A percentile compares a stretch with the other conserved stretches of the same genome.
phyloP scores from a whole-genome alignment of 2,888 invertebrate genomes.

The Pilophorus perplexus region DNA sequence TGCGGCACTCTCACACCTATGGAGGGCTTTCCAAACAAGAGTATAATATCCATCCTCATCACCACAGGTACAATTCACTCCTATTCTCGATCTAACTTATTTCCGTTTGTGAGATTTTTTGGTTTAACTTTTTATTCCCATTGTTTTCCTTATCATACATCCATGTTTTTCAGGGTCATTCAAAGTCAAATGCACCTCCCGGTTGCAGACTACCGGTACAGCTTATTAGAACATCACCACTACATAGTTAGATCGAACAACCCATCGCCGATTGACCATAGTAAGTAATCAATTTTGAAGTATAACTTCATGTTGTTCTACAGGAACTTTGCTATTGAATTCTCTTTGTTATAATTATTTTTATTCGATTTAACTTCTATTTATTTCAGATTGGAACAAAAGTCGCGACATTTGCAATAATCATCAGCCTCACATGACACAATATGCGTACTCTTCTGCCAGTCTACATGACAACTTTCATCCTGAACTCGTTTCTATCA shows the following conservation, averaged over 20 bases:
- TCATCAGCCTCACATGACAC: slow-evolving; percentile 9
- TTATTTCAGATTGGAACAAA: slow-evolving; percentile 21
- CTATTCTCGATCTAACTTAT: not conserved
- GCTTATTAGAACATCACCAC: slow-evolving; percentile 41
- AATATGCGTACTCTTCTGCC: slow-evolving; percentile 5
- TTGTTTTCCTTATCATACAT: too few relatives aligned
- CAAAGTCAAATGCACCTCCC: slow-evolving; percentile 38
- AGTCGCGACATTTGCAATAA: slow-evolving; percentile 19
- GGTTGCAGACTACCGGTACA: slow-evolving; percentile 41
- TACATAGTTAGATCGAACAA: slow-evolving; percentile 38
- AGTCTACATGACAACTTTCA: slow-evolving; percentile 6
- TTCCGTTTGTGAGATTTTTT: not conserved
- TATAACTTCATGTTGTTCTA: not conserved
- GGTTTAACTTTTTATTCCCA: not conserved
- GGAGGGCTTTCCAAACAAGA: slow-evolving; percentile 41
- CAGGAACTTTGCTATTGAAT: not conserved
- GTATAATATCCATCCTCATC: slow-evolving; percentile 28
- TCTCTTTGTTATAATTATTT: not conserved
- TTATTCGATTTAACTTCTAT: not conserved
- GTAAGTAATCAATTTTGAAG: slow-evolving; percentile 18
- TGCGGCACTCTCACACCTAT: slow-evolving; percentile 38
- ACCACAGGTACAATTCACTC: slow-evolving; percentile 37
- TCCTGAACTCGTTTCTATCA: not conserved
- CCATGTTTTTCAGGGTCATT: slow-evolving; percentile 27
- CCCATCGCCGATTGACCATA: slow-evolving; percentile 40